Base-by-base conservation (phyloP, 1,140 invertebrate genomes). In the Heterodera carotae region DNA sequence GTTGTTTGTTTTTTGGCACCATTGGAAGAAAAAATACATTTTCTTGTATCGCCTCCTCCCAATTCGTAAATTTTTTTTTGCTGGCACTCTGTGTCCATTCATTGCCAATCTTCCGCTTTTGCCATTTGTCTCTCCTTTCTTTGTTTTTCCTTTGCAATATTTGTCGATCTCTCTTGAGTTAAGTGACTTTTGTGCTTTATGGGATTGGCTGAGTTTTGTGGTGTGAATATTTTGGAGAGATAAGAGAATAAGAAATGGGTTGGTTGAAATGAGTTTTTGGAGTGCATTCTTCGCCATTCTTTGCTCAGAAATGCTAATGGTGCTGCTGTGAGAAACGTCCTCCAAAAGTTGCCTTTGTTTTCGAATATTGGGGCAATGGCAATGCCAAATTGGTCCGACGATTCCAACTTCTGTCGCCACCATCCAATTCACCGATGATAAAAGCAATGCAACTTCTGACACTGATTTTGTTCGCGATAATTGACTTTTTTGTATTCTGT, bases 161-260 rank as follows among this genome's bases (percentile, higher is more conserved):
- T 31, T 29, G 27, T 29, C 29, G 62, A 66, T 27, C 62, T 66
- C 22, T 29, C 62, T 34, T 22, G 18, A 56, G 48, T 56, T 12
- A 56, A 12, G 15, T 56, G n/a, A n/a, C n/a, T 56, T 56, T 56
- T 56, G 48, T 15, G 48, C 48, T 56, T 56, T 56, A 56, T 56
- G 22, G 48, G 5, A 18, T 56, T 15, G 12, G 22, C 12, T 5
- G 15, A 56, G 22, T 56, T 66, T 34, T 66, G 10, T 31, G 62
- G 62, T 66, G 62, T 66, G 62, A 66, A 66, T 66, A 66, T 66
- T 66, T n/a, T 66, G 62, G 7, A 66, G 29, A 66, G 33, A 34
- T 34, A 12, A 25, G 62, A n/a, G n/a, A n/a, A n/a, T n/a, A n/a
- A n/a, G n/a, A n/a, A 66, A 66, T 66, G 48, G 22, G 48, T 56